Percentiles rank a stretch among this genome's conserved stretches.
Conservation (phyloP, 2,113 vertebrate genomes). For the Litocranius walleri region DNA sequence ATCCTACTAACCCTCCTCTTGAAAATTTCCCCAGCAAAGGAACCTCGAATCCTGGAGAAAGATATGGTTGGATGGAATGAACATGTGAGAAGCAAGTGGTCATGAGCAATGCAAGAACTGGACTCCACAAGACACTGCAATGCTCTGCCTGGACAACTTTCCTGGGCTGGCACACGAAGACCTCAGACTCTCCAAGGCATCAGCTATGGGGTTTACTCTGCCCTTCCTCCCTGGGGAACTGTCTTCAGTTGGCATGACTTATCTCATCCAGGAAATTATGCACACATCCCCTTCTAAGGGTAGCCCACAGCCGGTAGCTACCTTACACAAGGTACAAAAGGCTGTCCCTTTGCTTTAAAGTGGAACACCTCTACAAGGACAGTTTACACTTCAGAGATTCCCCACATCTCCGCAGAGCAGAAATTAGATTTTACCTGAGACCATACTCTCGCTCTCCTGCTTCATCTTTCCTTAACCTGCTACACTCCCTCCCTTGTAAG, state of each 20-base stretch:
- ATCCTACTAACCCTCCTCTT: background rate
- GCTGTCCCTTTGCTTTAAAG: background rate
- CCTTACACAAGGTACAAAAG: background rate
- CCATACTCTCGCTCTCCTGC: background rate
- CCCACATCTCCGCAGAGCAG: fast-evolving
- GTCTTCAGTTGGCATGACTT: background rate
- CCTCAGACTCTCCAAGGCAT: background rate
- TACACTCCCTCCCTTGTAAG: background rate
- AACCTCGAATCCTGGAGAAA: background rate
- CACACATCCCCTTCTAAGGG: no score
- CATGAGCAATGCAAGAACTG: background rate
- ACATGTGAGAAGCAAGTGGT: background rate
- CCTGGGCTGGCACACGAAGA: background rate
- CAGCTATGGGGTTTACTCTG: background rate
- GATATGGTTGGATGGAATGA: background rate
- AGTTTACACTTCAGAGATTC: background rate
- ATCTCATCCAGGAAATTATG: background rate
- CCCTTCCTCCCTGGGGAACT: background rate
- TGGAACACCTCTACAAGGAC: background rate
- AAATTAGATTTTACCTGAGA: no score
- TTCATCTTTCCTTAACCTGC: background rate
- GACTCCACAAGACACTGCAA: background rate
- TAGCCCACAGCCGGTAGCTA: background rate
- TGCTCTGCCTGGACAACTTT: background rate
- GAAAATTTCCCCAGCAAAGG: background rate